Conservation (phyloP, 2,888 invertebrate genomes). For the Philereme transversata region DNA sequence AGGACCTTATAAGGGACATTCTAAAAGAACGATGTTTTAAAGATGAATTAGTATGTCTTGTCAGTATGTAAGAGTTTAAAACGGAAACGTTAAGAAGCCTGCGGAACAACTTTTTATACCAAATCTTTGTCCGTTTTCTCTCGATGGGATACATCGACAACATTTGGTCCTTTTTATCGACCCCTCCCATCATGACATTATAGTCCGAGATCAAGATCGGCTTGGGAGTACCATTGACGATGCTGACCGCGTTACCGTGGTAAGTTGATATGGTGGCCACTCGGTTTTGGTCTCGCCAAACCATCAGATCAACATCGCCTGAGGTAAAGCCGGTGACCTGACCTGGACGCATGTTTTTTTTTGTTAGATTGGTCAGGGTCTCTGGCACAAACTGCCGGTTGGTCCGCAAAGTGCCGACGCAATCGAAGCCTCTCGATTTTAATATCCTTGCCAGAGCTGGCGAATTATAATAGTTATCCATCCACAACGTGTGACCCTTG, state of each 20-base stretch:
- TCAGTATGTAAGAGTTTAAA: no score
- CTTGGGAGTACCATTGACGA: slow-evolving; percentile 2
- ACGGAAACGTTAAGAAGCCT: no score
- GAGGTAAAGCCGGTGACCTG: slow-evolving; percentile 27
- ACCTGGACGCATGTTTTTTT: slow-evolving; percentile 7
- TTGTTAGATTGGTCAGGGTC: slow-evolving; percentile 8
- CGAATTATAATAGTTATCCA: slow-evolving; percentile 43
- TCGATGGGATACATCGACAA: slow-evolving; percentile 16
- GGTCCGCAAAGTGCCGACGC: slow-evolving; percentile 28
- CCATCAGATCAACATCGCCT: slow-evolving; percentile 38
- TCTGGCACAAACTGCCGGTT: slow-evolving; percentile 29
- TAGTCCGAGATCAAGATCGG: slow-evolving; percentile 3
- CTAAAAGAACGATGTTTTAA: no score
- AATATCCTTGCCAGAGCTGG: slow-evolving; percentile 28
- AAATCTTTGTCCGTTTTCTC: slow-evolving; percentile 6
- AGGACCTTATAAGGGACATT: no score
- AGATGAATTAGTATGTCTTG: no score
- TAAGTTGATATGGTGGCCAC: slow-evolving; percentile 8
- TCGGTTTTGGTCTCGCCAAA: slow-evolving; percentile 26
- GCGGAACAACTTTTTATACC: no score
- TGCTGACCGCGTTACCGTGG: slow-evolving; percentile 9
- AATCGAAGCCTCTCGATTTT: slow-evolving; percentile 30
- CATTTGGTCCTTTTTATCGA: slow-evolving; percentile 17
- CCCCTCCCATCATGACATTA: slow-evolving; percentile 10
- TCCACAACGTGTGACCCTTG: slow-evolving; percentile 35